Conservation (phyloP, 2,888 invertebrate genomes). For the Rhagonycha fulva region DNA sequence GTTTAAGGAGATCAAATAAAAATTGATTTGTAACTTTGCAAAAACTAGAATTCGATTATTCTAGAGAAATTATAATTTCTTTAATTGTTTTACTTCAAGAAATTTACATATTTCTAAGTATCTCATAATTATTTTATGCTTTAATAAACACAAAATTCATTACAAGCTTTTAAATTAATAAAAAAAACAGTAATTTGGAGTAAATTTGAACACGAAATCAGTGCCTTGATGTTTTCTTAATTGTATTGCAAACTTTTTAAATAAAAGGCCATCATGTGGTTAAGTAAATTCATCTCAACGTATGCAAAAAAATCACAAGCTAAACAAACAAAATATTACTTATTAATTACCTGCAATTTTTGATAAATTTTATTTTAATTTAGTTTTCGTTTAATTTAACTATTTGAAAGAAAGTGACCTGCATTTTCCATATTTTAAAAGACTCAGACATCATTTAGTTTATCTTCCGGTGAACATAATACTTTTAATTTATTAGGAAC, state of each 20-base stretch:
- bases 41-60: not conserved
- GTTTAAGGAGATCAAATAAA: not conserved
- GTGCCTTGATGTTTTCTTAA: not conserved
- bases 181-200: not conserved
- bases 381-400: not conserved
- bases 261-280: not conserved
- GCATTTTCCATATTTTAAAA: not conserved
- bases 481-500: not conserved
- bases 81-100: not conserved
- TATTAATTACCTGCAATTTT: not conserved
- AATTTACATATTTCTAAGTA: not conserved
- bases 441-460: not conserved
- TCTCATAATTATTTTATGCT: not conserved
- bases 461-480: not conserved
- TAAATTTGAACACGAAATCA: not conserved
- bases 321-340: not conserved
- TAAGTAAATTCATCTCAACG: not conserved
- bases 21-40: not conserved
- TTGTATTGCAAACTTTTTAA: not conserved
- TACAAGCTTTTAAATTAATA: not conserved
- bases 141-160: not conserved
- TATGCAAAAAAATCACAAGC: not conserved
- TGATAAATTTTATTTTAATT: not conserved
- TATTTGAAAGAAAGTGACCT: slow-evolving; percentile 6
- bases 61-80: not conserved